Conservation (phyloP, 2,113 vertebrate genomes). For the Bambusicola thoracicus region DNA sequence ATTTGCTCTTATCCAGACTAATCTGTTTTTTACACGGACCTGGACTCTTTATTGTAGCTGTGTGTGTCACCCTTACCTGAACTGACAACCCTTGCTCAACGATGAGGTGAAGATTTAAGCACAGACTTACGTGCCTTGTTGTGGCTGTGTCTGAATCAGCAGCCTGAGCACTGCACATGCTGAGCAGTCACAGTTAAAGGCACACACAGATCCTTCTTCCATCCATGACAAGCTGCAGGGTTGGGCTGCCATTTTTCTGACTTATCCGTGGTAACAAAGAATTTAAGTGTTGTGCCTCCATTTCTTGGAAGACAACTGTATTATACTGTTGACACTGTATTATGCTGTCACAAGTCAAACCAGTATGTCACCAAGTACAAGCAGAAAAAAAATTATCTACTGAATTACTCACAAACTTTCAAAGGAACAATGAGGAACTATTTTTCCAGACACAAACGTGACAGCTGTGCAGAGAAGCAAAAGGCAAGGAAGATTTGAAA, state of each 20-base stretch:
- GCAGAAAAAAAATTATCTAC: background rate
- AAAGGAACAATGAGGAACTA: background rate
- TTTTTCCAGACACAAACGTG: background rate
- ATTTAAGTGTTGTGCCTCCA: background rate
- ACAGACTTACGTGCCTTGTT: rapidly evolving
- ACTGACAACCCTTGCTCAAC: background rate
- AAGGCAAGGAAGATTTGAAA: background rate
- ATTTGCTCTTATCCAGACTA: rapidly evolving
- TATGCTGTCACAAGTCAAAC: background rate
- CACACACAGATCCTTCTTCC: rapidly evolving
- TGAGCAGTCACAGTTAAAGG: rapidly evolving
- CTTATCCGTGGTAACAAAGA: background rate
- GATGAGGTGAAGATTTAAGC: background rate
- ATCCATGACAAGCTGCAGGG: rapidly evolving
- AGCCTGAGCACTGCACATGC: rapidly evolving
- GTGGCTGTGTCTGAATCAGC: rapidly evolving
- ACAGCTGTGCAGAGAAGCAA: background rate
- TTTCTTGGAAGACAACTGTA: no score
- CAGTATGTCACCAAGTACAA: background rate
- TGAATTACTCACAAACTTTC: background rate
- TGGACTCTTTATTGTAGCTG: background rate
- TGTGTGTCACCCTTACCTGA: background rate
- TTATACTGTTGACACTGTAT: background rate
- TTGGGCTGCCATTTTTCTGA: background rate
- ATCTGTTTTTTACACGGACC: background rate